Percentiles rank a stretch among this genome's conserved stretches.
Conservation (phyloP, 2,113 vertebrate genomes). For the Pluvianellus socialis region DNA sequence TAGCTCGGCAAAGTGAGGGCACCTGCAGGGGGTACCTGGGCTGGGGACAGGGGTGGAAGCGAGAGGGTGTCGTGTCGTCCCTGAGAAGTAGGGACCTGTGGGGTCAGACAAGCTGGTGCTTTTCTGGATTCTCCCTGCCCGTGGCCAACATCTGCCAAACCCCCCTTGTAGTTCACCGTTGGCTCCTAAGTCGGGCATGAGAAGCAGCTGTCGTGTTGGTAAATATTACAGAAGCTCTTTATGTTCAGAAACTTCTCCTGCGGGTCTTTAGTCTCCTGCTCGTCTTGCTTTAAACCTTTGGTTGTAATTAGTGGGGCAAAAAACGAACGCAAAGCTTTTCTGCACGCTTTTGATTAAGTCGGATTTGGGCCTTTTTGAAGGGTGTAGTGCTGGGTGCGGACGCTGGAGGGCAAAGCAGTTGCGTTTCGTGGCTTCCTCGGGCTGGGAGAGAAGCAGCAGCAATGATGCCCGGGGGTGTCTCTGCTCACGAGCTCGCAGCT, state of each 20-base stretch:
- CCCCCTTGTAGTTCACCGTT: neutral
- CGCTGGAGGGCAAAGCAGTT: conserved; percentile 45
- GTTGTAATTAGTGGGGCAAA: neutral
- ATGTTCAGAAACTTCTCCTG: fast-evolving
- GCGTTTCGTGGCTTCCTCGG: neutral
- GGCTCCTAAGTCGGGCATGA: neutral
- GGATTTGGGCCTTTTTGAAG: neutral
- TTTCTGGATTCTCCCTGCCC: neutral
- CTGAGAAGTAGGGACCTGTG: neutral
- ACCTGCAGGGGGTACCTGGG: neutral
- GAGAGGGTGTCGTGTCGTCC: neutral
- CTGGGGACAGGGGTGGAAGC: neutral
- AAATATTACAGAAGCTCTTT: neutral
- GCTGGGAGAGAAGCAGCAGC: neutral
- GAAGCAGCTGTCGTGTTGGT: neutral
- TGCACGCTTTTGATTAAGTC: neutral
- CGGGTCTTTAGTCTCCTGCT: neutral
- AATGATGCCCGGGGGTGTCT: neutral
- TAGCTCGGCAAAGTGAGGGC: neutral
- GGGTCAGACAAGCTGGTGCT: neutral
- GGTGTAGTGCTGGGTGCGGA: neutral
- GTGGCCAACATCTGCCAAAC: neutral
- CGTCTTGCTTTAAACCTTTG: neutral
- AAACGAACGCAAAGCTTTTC: fast-evolving
- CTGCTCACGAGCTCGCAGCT: neutral